phyloP scores from a whole-genome alignment of 2,797 vertebrate genomes.

The Eutrigla gurnardus region DNA sequence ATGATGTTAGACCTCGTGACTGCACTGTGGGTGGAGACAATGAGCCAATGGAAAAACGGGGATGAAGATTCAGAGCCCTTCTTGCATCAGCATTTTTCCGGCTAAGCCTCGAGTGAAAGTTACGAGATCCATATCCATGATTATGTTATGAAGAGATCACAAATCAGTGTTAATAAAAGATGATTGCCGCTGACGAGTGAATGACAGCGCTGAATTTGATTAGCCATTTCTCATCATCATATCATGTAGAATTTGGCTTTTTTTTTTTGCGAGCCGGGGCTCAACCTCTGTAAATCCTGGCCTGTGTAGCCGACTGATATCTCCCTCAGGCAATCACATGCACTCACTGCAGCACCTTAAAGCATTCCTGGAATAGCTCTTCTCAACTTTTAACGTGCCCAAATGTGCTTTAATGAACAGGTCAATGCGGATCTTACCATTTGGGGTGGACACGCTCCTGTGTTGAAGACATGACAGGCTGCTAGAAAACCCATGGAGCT shows the following conservation, averaged over 20 bases:
- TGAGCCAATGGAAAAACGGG: conserved; percentile 70
- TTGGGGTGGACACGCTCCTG: conserved; percentile 47
- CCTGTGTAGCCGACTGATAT: conserved; percentile 55
- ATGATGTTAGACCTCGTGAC: conserved; percentile 76
- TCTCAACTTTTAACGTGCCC: conserved; percentile 72
- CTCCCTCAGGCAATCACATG: conserved; percentile 74
- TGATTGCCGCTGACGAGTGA: conserved; percentile 69
- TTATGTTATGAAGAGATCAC: conserved; percentile 80
- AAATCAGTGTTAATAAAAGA: conserved; percentile 70
- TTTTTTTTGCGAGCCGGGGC: conserved; percentile 53
- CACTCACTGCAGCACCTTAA: conserved; percentile 68
- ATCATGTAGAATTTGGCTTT: conserved; percentile 60
- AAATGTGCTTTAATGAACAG: conserved; percentile 77
- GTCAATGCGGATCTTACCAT: conserved; percentile 79
- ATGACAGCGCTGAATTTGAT: conserved; percentile 68
- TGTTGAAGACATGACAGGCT: conserved; percentile 41
- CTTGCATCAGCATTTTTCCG: conserved; percentile 76
- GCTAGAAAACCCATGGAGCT: conserved; percentile 31
- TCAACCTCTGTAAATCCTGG: conserved; percentile 69
- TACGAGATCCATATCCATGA: conserved; percentile 70
- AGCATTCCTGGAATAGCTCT: conserved; percentile 77
- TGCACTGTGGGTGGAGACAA: conserved; percentile 75
- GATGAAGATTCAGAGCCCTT: conserved; percentile 58
- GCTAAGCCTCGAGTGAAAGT: conserved; percentile 72
- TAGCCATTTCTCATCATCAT: conserved; percentile 63